Base-by-base conservation (phyloP, 2,797 vertebrate genomes). In the Melanotaenia pygmaea region DNA sequence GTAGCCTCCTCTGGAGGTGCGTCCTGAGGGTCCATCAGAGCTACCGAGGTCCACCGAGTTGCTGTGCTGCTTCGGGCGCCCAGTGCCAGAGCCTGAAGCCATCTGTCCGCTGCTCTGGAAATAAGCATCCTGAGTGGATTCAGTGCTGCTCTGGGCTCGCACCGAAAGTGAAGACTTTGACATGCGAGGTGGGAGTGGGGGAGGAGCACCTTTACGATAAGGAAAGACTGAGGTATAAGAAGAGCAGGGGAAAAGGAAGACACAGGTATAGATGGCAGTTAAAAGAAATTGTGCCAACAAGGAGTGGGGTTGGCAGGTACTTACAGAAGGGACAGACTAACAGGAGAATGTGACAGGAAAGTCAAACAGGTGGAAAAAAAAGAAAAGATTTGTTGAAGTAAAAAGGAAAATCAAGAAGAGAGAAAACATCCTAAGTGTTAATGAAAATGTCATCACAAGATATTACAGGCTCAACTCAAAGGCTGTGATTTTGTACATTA, bases 81-180 rank as follows among this genome's bases (percentile, higher is more conserved):
- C 84, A 0, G 83, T 80, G 26, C 86, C 84, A 0, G 87, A 54
- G 60, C 80, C 85, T 0, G 90, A 74, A 14, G 67, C 67, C n/a
- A 93, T 71, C 83, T 91, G 93, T 22, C 91, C 92, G 0, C 90
- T 93, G 96, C 94, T 73, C 90, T 92, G 87, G 94, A 97, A 93
- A 96, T 98, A 99, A 77, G 95, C 95, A 64, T 99, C 98, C 20
- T 98, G 98, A 79, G 97, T 96, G 75, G 98, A 99, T 90, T 99
- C 97, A 0, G 97, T 99, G 94, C 98, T 99, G 95, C 98, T 99
- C 93, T 99, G 98, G 53, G 97, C 96, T 38, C 97, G 97, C 89
- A 99, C 95, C 0, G 97, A 97, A 82, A 99, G 97, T 77, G 97
- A 96, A 86, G 98, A 98, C 89, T 98, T 99, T 93, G 97, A 96